Percentiles rank a stretch among this genome's conserved stretches.
Evolutionary conservation across 1,140 invertebrate genomes (phyloP).

Genomic region (Drosophila dunni): DNA sequence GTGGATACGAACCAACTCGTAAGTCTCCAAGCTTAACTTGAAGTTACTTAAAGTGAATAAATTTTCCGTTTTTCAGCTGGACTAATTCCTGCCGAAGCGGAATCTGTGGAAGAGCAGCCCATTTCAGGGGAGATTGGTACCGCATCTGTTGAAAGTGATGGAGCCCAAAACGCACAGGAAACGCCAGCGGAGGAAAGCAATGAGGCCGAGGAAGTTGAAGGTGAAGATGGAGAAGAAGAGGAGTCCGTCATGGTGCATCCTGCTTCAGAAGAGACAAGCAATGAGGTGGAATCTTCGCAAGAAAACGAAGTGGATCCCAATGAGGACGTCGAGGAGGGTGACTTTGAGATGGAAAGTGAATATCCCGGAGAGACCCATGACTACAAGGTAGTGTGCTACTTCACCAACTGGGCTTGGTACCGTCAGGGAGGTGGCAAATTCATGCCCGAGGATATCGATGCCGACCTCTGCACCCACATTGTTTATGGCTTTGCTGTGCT

Average conservation of each 20-base stretch:
- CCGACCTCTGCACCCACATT: constrained; percentile 94
- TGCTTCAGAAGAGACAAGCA: constrained; percentile 11
- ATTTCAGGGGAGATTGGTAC: constrained; percentile 43
- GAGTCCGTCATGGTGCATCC: constrained; percentile 16
- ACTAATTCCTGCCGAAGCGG: constrained; percentile 41
- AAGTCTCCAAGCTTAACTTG: constrained; percentile 21
- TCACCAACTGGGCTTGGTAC: constrained; percentile 97
- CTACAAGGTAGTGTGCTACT: constrained; percentile 94
- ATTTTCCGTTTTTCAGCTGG: constrained; percentile 52
- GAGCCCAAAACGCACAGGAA: constrained; percentile 10
- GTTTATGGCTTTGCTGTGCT: constrained; percentile 96
- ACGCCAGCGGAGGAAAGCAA: constrained; percentile 8
- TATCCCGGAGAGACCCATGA: constrained; percentile 62
- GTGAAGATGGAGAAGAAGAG: constrained; percentile 23
- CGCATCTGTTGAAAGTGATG: constrained; percentile 47
- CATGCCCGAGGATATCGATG: constrained; percentile 92
- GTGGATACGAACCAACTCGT: constrained; percentile 63
- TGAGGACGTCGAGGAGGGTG: constrained; percentile 54
- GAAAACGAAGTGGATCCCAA: constrained; percentile 64
- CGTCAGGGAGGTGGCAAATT: constrained; percentile 92
- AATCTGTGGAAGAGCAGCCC: constrained; percentile 59
- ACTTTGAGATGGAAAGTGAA: constrained; percentile 43
- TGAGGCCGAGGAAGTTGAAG: constrained; percentile 29
- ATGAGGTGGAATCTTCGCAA: constrained; percentile 35
- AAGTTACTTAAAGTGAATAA: no score